A percentile compares a stretch with the other conserved stretches of the same genome.
Evolutionary conservation across 2,113 vertebrate species (phyloP).

Genomic region (Cathartes aura): DNA sequence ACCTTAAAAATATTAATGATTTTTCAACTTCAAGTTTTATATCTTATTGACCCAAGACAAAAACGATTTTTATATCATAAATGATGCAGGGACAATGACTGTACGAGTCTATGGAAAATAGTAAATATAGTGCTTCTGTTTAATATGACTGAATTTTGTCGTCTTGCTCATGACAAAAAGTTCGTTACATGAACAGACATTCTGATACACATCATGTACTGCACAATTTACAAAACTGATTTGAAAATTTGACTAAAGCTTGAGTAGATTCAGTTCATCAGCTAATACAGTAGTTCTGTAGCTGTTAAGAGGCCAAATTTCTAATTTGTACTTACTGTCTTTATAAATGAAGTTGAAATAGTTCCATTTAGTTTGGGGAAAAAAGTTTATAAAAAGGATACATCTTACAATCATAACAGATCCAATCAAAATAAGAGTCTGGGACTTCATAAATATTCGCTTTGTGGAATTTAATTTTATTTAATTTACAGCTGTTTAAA

Average conservation of each 20-base stretch:
- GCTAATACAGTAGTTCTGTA: not conserved
- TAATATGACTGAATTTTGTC: not conserved
- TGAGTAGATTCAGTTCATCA: not conserved
- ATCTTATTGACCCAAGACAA: not conserved
- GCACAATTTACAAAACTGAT: not conserved
- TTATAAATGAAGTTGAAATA: not conserved
- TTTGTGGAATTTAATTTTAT: not conserved
- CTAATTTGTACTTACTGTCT: not conserved
- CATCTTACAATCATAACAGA: not conserved
- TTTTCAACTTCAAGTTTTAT: not conserved
- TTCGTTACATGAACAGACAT: not conserved
- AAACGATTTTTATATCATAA: not conserved
- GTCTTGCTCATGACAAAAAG: not conserved
- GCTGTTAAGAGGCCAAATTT: not conserved
- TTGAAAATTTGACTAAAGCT: not conserved
- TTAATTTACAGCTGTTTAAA: not conserved
- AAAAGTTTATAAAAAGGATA: not conserved
- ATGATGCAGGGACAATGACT: not conserved
- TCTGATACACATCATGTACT: not conserved
- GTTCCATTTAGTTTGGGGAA: not conserved
- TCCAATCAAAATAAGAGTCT: not conserved
- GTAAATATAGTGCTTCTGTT: not conserved
- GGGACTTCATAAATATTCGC: not conserved
- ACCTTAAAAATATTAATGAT: not conserved
- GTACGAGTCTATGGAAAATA: not conserved